phyloP scores from a whole-genome alignment of 2,797 vertebrate genomes.

The Cryptoprocta ferox region DNA sequence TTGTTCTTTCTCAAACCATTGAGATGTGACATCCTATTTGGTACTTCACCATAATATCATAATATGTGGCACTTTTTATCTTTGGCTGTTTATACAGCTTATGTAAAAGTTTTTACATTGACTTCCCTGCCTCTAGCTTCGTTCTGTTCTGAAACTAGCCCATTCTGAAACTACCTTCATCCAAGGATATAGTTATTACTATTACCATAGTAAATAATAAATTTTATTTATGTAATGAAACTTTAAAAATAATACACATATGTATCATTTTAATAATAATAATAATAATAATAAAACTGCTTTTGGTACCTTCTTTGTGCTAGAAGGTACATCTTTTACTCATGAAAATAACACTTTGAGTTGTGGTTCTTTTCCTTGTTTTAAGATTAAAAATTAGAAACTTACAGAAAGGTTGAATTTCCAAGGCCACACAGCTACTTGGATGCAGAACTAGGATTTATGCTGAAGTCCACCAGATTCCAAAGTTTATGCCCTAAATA shows the following conservation, averaged over 20 bases:
- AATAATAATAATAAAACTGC: neutral
- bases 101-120: neutral
- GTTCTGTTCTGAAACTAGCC: neutral
- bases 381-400: slow-evolving; percentile 13
- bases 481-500: neutral
- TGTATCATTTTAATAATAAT: neutral
- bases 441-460: neutral
- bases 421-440: neutral
- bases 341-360: neutral
- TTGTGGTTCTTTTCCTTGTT: neutral
- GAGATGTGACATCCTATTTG: neutral
- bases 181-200: neutral
- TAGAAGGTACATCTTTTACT: neutral
- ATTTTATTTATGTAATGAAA: neutral
- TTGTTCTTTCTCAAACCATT: neutral
- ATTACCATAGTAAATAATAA: neutral
- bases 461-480: neutral
- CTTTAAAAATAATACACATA: neutral
- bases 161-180: neutral
- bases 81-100: neutral
- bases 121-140: neutral
- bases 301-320: neutral
- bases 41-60: neutral
- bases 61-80: neutral
- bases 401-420: neutral